These are phyloP conservation scores for Campoletis raptor DNA, from an alignment of 2,888 invertebrate species.

Conservation along the genomic window DNA sequence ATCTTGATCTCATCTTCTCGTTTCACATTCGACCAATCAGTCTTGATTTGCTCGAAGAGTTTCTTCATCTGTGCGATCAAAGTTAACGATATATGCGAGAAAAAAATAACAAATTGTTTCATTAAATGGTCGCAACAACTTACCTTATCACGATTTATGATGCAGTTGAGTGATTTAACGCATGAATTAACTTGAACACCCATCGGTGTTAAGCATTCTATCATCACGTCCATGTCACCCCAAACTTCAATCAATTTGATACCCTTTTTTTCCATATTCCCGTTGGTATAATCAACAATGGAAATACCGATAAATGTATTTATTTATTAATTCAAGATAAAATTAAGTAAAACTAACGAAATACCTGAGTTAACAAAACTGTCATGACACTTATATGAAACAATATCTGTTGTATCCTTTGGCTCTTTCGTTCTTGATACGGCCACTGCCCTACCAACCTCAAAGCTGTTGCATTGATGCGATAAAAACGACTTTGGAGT, in stretches of 20 bases:
- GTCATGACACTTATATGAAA: slow-evolving; percentile 31
- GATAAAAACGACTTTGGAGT: slow-evolving; percentile 41
- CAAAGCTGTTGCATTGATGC: slow-evolving; percentile 23
- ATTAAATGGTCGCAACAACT: neutral
- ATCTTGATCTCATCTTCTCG: slow-evolving; percentile 23
- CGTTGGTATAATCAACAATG: neutral
- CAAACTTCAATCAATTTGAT: slow-evolving; percentile 48
- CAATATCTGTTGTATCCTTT: slow-evolving; percentile 25
- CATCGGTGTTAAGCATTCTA: slow-evolving; percentile 48
- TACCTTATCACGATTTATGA: slow-evolving; percentile 47
- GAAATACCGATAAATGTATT: neutral
- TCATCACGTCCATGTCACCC: slow-evolving; percentile 55
- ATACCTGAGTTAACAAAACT: slow-evolving; percentile 47
- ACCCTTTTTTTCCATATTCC: slow-evolving; percentile 9
- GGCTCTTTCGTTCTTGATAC: neutral
- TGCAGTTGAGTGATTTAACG: slow-evolving; percentile 44
- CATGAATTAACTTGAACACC: slow-evolving; percentile 31
- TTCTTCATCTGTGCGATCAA: slow-evolving; percentile 43
- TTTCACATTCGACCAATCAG: slow-evolving; percentile 29
- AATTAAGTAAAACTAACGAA: neutral
- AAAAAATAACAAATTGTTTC: neutral
- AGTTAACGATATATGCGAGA: neutral
- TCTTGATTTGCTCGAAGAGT: slow-evolving; percentile 44
- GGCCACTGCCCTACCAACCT: slow-evolving; percentile 43
- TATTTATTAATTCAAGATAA: neutral